A percentile compares a stretch with the other conserved stretches of the same genome.
Conservation (phyloP, 1,140 invertebrate genomes). For the Brachionus calyciflorus region DNA sequence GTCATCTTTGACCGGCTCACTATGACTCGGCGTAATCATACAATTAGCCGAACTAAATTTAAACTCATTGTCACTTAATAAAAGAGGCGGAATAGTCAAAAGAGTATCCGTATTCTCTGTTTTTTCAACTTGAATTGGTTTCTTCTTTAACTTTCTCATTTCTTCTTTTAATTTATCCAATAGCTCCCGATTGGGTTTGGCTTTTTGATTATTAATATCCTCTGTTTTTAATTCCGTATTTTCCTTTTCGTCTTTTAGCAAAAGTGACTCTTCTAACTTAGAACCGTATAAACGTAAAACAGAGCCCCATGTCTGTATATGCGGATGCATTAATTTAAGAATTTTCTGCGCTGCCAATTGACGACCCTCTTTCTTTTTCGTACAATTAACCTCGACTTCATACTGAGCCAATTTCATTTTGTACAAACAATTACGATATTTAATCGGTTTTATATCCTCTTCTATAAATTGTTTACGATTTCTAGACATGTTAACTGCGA, state of each 20-base stretch:
- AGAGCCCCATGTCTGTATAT: conserved; percentile 90
- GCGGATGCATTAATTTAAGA: conserved; percentile 80
- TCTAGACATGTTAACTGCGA: conserved; percentile 48
- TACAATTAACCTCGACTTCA: conserved; percentile 68
- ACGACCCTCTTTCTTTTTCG: conserved; percentile 95
- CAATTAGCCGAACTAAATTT: conserved; percentile 58
- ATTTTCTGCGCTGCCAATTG: conserved; percentile 92
- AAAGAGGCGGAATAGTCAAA: not conserved
- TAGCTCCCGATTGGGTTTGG: conserved; percentile 88
- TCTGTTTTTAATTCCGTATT: conserved; percentile 75
- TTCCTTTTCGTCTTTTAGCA: conserved; percentile 75
- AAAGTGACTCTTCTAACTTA: conserved; percentile 54
- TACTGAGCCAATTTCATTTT: conserved; percentile 91
- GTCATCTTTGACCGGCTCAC: conserved; percentile 69
- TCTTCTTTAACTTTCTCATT: conserved; percentile 72
- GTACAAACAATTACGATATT: conserved; percentile 88
- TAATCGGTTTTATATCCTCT: conserved; percentile 79
- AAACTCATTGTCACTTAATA: conserved; percentile 1
- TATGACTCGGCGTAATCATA: conserved; percentile 64
- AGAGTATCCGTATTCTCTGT: not conserved
- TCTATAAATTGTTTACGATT: conserved; percentile 78
- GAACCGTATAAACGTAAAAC: conserved; percentile 86
- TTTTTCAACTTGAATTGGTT: not conserved
- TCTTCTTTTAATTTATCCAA: conserved; percentile 82
- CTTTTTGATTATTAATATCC: conserved; percentile 76